Conservation (phyloP, 1,140 invertebrate species). For the Drosophila ananassae region DNA sequence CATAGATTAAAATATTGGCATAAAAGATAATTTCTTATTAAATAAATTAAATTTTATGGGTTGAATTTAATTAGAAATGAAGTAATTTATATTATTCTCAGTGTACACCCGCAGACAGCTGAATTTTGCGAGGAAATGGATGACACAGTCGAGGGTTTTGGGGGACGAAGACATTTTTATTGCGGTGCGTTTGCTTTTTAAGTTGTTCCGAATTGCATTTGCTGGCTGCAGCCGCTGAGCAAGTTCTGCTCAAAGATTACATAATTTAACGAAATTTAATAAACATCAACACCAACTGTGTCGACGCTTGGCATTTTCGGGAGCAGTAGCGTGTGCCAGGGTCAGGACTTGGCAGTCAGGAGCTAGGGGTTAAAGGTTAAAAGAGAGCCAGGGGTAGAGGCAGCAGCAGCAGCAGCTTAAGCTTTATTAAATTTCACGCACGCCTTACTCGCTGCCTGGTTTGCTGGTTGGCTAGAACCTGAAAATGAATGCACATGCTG, state of each 20-base stretch:
- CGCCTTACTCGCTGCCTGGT: slow-evolving; percentile 52
- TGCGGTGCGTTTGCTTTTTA: slow-evolving; percentile 77
- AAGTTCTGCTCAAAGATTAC: slow-evolving; percentile 68
- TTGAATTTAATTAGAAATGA: no score
- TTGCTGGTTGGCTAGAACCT: slow-evolving; percentile 43
- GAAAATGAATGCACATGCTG: slow-evolving; percentile 72
- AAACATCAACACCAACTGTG: slow-evolving; percentile 76
- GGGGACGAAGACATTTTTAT: slow-evolving; percentile 73
- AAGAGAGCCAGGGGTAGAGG: neutral
- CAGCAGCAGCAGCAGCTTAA: slow-evolving; percentile 42
- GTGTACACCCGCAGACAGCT: slow-evolving; percentile 34
- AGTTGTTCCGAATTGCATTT: slow-evolving; percentile 81
- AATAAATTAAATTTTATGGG: neutral
- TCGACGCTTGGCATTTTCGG: slow-evolving; percentile 2
- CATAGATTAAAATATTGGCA: no score
- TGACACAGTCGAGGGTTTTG: slow-evolving; percentile 35
- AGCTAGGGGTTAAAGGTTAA: slow-evolving; percentile 23
- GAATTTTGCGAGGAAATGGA: slow-evolving; percentile 54
- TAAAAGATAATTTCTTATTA: neutral
- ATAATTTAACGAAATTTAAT: slow-evolving; percentile 81
- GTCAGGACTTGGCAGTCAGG: neutral
- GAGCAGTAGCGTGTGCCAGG: slow-evolving; percentile 4
- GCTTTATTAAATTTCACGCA: slow-evolving; percentile 80
- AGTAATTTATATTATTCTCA: neutral
- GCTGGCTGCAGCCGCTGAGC: slow-evolving; percentile 36